Percentiles rank a stretch among this genome's conserved stretches.
phyloP scores from a whole-genome alignment of 2,113 vertebrate genomes.

The Channa maculata region DNA sequence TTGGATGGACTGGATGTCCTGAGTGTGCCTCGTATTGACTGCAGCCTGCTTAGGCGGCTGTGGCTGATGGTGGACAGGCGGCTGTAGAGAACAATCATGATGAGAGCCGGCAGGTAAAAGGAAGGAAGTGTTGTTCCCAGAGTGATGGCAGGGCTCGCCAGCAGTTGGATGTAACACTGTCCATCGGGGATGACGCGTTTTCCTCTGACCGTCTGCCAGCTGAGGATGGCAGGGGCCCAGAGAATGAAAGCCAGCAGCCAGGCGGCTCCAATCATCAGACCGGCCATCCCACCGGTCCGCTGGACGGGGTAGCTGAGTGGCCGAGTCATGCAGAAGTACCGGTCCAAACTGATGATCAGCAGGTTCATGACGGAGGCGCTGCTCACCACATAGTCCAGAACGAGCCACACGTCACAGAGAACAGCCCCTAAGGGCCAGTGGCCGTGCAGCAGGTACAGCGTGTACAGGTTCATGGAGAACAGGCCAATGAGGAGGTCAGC shows the following conservation, averaged over 20 bases:
- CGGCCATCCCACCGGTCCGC: slow-evolving; percentile 88
- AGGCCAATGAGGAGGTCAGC: slow-evolving; percentile 91
- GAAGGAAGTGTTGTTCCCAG: slow-evolving; percentile 90
- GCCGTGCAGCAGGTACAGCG: slow-evolving; percentile 88
- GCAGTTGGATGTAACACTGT: slow-evolving; percentile 92
- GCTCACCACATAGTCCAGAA: slow-evolving; percentile 92
- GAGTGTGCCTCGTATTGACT: neutral
- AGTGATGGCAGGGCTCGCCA: slow-evolving; percentile 90
- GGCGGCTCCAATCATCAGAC: slow-evolving; percentile 88
- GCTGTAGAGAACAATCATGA: slow-evolving; percentile 92
- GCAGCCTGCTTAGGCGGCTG: slow-evolving; percentile 82
- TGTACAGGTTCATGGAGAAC: slow-evolving; percentile 93
- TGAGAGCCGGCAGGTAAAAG: slow-evolving; percentile 92
- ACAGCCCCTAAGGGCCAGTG: slow-evolving; percentile 91
- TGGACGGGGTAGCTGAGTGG: slow-evolving; percentile 90
- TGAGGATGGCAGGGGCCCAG: slow-evolving; percentile 93
- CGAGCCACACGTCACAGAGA: slow-evolving; percentile 92
- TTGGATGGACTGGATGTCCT: slow-evolving; percentile 16
- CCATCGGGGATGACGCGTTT: slow-evolving; percentile 83
- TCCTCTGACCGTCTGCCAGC: slow-evolving; percentile 90
- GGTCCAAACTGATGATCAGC: slow-evolving; percentile 93
- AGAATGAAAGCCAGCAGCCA: slow-evolving; percentile 93
- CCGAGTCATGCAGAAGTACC: slow-evolving; percentile 93
- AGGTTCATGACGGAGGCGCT: slow-evolving; percentile 93
- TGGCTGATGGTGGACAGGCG: slow-evolving; percentile 91